Evolutionary conservation across 1,140 invertebrate genomes (phyloP).

Genomic region (Melanaphis sacchari): DNA sequence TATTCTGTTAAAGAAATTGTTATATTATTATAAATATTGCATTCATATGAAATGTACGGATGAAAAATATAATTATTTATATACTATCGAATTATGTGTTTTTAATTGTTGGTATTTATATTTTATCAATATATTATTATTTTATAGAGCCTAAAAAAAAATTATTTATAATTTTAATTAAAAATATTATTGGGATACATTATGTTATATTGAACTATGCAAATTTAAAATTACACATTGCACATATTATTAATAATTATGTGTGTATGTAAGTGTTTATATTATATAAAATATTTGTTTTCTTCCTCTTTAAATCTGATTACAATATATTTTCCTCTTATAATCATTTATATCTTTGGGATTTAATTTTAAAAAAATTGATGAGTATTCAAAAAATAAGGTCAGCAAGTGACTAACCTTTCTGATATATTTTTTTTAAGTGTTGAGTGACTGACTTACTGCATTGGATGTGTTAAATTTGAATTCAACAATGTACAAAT

Average conservation of each 20-base stretch:
- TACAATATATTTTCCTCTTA: background rate
- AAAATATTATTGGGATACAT: background rate
- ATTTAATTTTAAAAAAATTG: no score
- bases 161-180: slow-evolving; percentile 39
- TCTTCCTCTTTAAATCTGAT: background rate
- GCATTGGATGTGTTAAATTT: no score
- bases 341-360: background rate
- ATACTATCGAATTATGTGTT: slow-evolving; percentile 51
- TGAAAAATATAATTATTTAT: slow-evolving; percentile 58
- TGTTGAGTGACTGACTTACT: no score
- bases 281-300: background rate
- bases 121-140: slow-evolving; percentile 42
- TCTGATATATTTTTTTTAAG: no score
- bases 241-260: background rate
- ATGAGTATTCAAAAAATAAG: no score
- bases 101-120: slow-evolving; percentile 33
- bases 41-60: slow-evolving; percentile 44
- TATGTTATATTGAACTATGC: slow-evolving; percentile 20
- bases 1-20: slow-evolving; percentile 56
- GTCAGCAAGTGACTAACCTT: no score
- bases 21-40: slow-evolving; percentile 51
- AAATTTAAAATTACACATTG: background rate
- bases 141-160: slow-evolving; percentile 37
- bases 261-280: background rate
- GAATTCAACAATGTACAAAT: no score